Percentiles rank a stretch among this genome's conserved stretches.
Evolutionary conservation across 30 jellyfish, hydroid and myxozoan genomes (phyloP).

Genomic region (Cassiopea xamachana): DNA sequence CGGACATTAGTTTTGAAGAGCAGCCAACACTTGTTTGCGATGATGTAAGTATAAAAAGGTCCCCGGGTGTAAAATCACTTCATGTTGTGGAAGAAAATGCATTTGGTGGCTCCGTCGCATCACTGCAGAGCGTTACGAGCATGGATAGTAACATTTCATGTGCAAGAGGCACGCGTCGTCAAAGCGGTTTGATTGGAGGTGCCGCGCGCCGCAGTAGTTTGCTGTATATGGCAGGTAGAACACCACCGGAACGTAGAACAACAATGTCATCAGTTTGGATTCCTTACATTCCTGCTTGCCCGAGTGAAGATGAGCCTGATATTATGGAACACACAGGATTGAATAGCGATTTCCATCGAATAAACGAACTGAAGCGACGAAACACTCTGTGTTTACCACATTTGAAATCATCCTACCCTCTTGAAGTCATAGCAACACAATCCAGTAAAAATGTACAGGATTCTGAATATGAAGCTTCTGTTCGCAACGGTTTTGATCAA

Average conservation of each 20-base stretch:
- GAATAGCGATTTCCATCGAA: constrained; percentile 54
- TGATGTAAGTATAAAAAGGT: constrained; percentile 52
- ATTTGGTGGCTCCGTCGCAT: constrained; percentile 64
- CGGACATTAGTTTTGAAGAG: constrained; percentile 41
- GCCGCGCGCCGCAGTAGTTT: constrained; percentile 61
- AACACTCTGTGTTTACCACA: constrained; percentile 93
- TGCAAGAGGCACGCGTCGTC: constrained; percentile 47
- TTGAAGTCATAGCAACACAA: constrained; percentile 63
- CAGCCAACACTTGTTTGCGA: constrained; percentile 72
- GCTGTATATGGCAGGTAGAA: constrained; percentile 85
- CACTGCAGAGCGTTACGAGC: constrained; percentile 62
- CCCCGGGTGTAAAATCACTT: constrained; percentile 62
- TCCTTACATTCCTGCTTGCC: constrained; percentile 69
- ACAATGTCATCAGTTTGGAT: constrained; percentile 70
- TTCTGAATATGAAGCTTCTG: constrained; percentile 35
- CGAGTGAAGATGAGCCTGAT: constrained; percentile 89
- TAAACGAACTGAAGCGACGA: constrained; percentile 80
- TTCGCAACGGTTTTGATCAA: constrained; percentile 6
- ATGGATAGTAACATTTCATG: constrained; percentile 51
- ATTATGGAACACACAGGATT: constrained; percentile 68
- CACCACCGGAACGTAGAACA: constrained; percentile 93
- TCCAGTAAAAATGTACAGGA: constrained; percentile 2
- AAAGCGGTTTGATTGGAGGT: constrained; percentile 42
- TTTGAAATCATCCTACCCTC: constrained; percentile 84
- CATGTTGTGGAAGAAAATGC: constrained; percentile 15